Evolutionary conservation across 2,888 invertebrate species (phyloP).

Genomic region (Drosophila helvetica): DNA sequence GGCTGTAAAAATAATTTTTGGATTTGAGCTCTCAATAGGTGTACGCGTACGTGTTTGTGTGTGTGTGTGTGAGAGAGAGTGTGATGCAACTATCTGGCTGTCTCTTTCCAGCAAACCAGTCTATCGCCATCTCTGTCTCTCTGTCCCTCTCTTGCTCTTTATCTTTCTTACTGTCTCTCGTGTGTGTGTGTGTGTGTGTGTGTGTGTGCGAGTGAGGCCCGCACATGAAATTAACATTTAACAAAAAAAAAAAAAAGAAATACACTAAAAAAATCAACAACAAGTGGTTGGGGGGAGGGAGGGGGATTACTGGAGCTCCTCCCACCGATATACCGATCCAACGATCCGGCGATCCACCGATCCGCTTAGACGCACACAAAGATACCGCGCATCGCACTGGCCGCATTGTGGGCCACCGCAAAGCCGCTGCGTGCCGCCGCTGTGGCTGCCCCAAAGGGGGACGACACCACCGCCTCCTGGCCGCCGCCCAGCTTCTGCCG

Average conservation of each 20-base stretch:
- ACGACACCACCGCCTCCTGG: conserved; percentile 35
- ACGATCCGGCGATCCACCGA: conserved; percentile 15
- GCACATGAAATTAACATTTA: conserved; percentile 62
- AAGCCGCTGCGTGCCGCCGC: conserved; percentile 56
- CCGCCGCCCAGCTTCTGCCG: conserved; percentile 71
- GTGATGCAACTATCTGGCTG: conserved; percentile 53
- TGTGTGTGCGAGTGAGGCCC: conserved; percentile 35
- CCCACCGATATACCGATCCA: conserved; percentile 36
- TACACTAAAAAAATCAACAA: conserved; percentile 54
- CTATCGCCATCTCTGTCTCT: conserved; percentile 25
- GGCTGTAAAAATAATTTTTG: conserved; percentile 65
- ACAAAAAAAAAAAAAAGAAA: conserved; percentile 42
- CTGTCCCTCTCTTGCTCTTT: conserved; percentile 28
- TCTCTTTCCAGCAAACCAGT: conserved; percentile 23
- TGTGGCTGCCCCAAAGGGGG: conserved; percentile 35
- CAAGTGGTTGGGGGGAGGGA: conserved; percentile 8
- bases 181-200: too few species aligned
- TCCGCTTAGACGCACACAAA: conserved; percentile 76
- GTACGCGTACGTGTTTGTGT: conserved; percentile 33
- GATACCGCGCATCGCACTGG: conserved; percentile 79
- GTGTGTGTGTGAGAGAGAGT: conserved; percentile 30
- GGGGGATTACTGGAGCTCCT: conserved; percentile 48
- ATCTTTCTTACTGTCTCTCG: conserved; percentile 24
- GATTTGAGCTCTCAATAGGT: conserved; percentile 72
- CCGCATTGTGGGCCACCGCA: conserved; percentile 71